Percentiles rank a stretch among this genome's conserved stretches.
phyloP scores from a whole-genome alignment of 2,113 vertebrate species.

The Parus major region DNA sequence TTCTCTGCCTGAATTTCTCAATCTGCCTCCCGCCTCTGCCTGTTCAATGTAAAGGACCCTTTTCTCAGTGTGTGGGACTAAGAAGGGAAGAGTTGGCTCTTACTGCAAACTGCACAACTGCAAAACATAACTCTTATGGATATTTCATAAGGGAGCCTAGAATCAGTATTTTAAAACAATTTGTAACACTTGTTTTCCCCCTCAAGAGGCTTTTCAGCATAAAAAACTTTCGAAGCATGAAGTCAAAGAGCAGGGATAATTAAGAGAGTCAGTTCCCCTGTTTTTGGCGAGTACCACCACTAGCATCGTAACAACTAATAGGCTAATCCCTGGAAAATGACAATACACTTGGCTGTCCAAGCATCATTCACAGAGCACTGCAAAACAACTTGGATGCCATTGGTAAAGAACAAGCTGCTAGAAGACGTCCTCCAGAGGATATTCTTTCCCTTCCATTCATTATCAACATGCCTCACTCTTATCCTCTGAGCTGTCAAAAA shows the following conservation, averaged over 20 bases:
- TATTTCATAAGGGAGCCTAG: neutral
- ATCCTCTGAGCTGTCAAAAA: neutral
- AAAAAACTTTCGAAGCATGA: neutral
- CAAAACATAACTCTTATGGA: rapidly evolving
- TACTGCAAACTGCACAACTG: neutral
- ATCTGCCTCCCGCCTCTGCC: neutral
- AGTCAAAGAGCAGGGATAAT: neutral
- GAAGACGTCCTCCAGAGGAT: neutral
- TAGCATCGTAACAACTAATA: neutral
- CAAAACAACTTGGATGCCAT: neutral
- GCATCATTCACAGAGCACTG: rapidly evolving
- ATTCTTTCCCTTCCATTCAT: neutral
- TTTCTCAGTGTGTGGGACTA: neutral
- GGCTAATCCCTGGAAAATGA: neutral
- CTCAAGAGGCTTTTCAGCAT: neutral
- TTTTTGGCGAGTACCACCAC: neutral
- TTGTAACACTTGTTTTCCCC: neutral
- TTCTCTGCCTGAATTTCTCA: neutral
- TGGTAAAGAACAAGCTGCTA: neutral
- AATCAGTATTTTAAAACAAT: neutral
- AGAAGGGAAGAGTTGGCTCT: neutral
- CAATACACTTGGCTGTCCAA: neutral
- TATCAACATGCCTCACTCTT: neutral
- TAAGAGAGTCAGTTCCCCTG: neutral
- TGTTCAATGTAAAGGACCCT: neutral